phyloP scores from a whole-genome alignment of 2,888 invertebrate genomes.

The Polyommatus icarus region DNA sequence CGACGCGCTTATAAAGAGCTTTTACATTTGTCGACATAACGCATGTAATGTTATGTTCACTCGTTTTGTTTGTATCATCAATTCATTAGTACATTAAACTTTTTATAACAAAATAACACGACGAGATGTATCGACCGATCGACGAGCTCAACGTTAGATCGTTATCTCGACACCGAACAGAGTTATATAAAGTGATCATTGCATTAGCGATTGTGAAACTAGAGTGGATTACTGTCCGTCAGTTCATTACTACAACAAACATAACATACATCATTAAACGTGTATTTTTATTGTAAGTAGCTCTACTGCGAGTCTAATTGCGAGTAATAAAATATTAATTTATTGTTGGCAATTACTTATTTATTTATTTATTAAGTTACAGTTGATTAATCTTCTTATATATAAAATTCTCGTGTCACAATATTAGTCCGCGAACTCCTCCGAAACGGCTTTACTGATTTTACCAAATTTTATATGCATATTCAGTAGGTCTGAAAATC shows the following conservation, averaged over 20 bases:
- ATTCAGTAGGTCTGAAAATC: too few relatives aligned
- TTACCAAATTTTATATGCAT: too few relatives aligned
- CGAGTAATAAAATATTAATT: neutral
- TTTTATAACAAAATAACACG: neutral
- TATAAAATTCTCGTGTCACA: too few relatives aligned
- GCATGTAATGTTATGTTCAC: neutral
- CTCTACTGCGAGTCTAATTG: neutral
- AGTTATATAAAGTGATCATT: slow-evolving; percentile 4
- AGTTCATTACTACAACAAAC: neutral
- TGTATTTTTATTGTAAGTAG: neutral
- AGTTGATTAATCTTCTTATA: neutral
- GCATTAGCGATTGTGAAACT: neutral
- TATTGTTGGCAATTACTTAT: too few relatives aligned
- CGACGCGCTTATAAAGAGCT: neutral
- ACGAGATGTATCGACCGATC: neutral
- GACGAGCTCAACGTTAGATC: neutral
- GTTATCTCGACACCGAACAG: neutral
- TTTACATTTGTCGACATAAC: neutral
- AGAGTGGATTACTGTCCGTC: neutral
- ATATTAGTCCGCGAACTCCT: too few relatives aligned
- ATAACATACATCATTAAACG: neutral
- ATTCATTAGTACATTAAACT: slow-evolving; percentile 5
- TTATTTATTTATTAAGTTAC: too few relatives aligned
- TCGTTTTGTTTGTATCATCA: slow-evolving; percentile 7
- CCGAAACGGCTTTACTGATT: too few relatives aligned